Conservation (phyloP, 2,888 invertebrate genomes). For the Eupithecia abbreviata region DNA sequence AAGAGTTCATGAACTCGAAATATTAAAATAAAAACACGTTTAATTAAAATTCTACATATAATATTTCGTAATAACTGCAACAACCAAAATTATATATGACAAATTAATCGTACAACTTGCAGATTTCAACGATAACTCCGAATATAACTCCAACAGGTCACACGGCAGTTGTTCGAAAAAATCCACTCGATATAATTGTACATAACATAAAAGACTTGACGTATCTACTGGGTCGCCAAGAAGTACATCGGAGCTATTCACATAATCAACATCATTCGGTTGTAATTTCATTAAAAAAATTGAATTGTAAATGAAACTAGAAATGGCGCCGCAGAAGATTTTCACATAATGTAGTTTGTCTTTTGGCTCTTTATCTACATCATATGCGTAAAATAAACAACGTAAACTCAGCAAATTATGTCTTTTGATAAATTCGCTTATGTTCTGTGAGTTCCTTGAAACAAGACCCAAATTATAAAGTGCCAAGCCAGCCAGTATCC, state of each 20-base stretch:
- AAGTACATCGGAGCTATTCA: neutral
- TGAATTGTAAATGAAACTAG: neutral
- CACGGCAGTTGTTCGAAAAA: neutral
- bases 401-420: neutral
- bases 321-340: neutral
- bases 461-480: conserved; percentile 21
- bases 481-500: conserved; percentile 21
- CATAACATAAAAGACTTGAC: neutral
- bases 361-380: neutral
- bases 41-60: neutral
- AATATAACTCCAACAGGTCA: neutral
- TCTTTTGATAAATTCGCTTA: neutral
- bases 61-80: neutral
- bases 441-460: conserved; percentile 13
- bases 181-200: neutral
- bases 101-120: neutral
- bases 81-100: neutral
- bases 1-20: no score
- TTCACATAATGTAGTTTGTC: neutral
- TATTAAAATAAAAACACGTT: neutral
- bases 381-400: neutral
- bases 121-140: neutral
- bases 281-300: neutral
- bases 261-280: neutral
- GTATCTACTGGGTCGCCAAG: neutral